Conservation (phyloP, 2,797 vertebrate species). For the Lagorchestes hirsutus region DNA sequence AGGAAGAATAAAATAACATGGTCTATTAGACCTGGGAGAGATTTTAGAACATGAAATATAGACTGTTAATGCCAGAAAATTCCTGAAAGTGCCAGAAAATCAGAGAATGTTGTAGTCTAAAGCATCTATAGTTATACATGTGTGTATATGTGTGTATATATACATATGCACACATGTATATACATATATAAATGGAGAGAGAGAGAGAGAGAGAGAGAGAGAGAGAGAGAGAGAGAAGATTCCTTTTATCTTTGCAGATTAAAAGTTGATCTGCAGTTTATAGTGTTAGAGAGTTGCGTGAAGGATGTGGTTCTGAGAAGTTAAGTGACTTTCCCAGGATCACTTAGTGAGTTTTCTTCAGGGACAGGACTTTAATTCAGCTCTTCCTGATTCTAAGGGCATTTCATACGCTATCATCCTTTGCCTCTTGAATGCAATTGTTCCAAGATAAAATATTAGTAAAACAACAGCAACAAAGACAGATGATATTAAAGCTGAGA, state of each 20-base stretch:
- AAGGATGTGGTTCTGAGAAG: not conserved
- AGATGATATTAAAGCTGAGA: not conserved
- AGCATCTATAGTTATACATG: not conserved
- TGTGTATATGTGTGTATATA: rapidly evolving
- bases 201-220: not conserved
- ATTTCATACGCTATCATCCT: not conserved
- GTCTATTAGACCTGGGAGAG: not conserved
- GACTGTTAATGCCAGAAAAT: not conserved
- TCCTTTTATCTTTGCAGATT: not conserved
- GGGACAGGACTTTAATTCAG: no score
- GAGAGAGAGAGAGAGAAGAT: not conserved
- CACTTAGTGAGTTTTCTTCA: no score
- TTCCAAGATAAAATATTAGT: not conserved
- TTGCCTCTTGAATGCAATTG: not conserved
- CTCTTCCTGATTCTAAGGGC: no score
- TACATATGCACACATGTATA: not conserved
- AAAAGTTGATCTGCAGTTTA: not conserved
- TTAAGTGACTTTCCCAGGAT: not conserved
- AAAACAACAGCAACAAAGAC: not conserved
- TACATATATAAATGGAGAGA: not conserved
- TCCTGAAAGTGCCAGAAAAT: not conserved
- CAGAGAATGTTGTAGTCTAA: not conserved
- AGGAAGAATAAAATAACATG: not conserved
- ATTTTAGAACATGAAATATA: not conserved
- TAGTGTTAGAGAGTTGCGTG: not conserved